These are phyloP conservation scores for Troglohyphantes excavatus DNA, from an alignment of 2,888 invertebrate genomes.

Conservation along the genomic window DNA sequence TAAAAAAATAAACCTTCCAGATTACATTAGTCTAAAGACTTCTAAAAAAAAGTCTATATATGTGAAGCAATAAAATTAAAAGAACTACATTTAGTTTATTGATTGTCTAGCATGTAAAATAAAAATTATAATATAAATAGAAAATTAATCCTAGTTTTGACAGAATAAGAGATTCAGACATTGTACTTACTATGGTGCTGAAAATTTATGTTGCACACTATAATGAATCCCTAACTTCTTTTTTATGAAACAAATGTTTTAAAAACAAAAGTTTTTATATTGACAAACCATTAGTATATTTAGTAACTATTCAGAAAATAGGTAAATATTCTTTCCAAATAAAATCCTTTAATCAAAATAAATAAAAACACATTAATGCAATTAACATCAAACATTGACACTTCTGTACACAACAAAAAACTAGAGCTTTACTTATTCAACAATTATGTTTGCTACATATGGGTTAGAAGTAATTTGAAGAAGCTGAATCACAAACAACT, in stretches of 20 bases:
- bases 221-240: not conserved
- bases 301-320: not conserved
- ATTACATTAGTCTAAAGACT: not conserved
- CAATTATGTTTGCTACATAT: not conserved
- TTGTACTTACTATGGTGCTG: not conserved
- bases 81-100: not conserved
- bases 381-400: conserved; percentile 4
- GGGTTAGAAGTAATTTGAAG: not conserved
- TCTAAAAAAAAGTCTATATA: not conserved
- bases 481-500: not conserved
- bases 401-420: not conserved
- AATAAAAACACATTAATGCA: not conserved
- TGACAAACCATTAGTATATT: no score
- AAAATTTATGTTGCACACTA: not conserved
- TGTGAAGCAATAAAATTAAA: no score
- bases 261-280: no score
- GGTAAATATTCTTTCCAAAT: not conserved
- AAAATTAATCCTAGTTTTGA: conserved; percentile 3
- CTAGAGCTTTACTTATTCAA: not conserved
- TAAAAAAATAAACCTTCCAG: not conserved
- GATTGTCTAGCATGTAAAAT: not conserved
- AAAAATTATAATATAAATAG: not conserved
- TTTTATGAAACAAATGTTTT: no score
- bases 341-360: not conserved
- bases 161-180: not conserved